Conservation (phyloP, 2,797 vertebrate species). For the Crocidura indochinensis region DNA sequence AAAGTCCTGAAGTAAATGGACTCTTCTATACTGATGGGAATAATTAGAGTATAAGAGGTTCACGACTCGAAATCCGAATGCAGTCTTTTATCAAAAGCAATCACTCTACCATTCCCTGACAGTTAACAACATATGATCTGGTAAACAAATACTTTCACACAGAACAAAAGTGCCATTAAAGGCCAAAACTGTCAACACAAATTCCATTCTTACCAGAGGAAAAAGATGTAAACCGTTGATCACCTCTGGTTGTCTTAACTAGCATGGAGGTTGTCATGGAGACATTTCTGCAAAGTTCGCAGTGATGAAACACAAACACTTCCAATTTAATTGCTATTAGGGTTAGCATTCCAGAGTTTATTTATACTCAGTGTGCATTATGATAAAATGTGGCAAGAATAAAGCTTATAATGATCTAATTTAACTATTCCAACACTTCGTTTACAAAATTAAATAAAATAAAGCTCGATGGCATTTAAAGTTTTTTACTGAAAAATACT, state of each 20-base stretch:
- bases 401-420: slow-evolving; percentile 90
- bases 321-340: slow-evolving; percentile 96
- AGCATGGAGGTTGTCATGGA: slow-evolving; percentile 99
- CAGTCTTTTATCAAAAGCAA: slow-evolving; percentile 97
- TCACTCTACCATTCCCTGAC: slow-evolving; percentile 95
- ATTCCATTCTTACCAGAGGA: slow-evolving; percentile 95
- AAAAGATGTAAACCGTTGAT: slow-evolving; percentile 94
- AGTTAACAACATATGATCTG: slow-evolving; percentile 97
- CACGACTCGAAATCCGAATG: slow-evolving; percentile 94
- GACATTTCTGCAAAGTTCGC: slow-evolving; percentile 97
- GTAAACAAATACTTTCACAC: slow-evolving; percentile 98
- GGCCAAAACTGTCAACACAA: slow-evolving; percentile 99
- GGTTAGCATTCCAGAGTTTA: slow-evolving; percentile 93
- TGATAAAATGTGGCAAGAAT: slow-evolving; percentile 90
- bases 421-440: slow-evolving; percentile 89
- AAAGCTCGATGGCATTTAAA: slow-evolving; percentile 79
- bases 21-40: slow-evolving; percentile 94
- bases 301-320: slow-evolving; percentile 95
- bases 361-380: slow-evolving; percentile 90
- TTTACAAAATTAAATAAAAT: slow-evolving; percentile 79
- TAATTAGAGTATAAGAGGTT: slow-evolving; percentile 95
- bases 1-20: slow-evolving; percentile 92
- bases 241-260: slow-evolving; percentile 98
- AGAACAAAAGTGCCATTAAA: slow-evolving; percentile 98
- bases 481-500: slow-evolving; percentile 40